Base-by-base conservation (phyloP, 1,140 invertebrate genomes). In the Diabrotica virgifera region DNA sequence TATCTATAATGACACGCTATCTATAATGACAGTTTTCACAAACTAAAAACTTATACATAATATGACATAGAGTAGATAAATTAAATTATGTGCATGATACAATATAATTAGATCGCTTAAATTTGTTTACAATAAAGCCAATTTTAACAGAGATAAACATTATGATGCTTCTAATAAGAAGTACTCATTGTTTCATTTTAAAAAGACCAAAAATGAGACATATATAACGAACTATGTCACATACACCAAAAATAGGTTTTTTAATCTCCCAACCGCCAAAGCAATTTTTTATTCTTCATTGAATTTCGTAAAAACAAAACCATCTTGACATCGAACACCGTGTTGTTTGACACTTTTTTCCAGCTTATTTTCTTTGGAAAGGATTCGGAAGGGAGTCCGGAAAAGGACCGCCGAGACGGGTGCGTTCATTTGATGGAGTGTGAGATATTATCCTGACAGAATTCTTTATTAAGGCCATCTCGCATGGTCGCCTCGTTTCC, bases 381-480 rank as follows among this genome's bases (percentile, higher is more conserved):
- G 12, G 12, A 46, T 24, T 37, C 54, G 38, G 36, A 11, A n/a
- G 52, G 58, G 63, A 60, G 38, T 60, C 8, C 24, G n/a, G 40
- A 10, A n/a, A 24, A 24, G 24, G 24, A 24, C 10, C 38, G 54
- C 51, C 56, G 36, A 8, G 8, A 13, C 13, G 13, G 46, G 46
- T 52, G 54, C 60, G 58, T 65, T 53, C 62, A 56, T 37, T 58
- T 69, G 67, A 69, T 66, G 63, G 67, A 65, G 67, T 69, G 64
- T 65, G 64, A 69, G 64, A 69, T 69, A 69, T 69, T 64, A 57
- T 63, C 63, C 64, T 69, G 67, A 69, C 67, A 69, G 67, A 56
- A 65, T 69, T 65, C 67, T 69, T 69, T 69, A 69, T 69, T 69
- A 69, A 66, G 60, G 62, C 63, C 53, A 63, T 67, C 62, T 59